phyloP scores from a whole-genome alignment of 1,140 invertebrate genomes.

The Drosophila bocqueti region DNA sequence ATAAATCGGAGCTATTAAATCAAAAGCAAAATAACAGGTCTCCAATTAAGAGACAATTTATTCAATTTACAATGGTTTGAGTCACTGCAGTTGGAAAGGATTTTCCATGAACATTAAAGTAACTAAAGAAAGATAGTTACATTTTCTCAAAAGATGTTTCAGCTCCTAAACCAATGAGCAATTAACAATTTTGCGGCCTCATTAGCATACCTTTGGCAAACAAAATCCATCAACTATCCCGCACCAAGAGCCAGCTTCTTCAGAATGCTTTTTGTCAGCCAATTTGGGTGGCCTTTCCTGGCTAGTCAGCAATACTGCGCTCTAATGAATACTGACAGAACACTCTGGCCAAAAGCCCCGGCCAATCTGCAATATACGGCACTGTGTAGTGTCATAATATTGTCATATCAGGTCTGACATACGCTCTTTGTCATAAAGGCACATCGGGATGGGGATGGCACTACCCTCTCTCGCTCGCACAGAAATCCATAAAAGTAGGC shows the following conservation, averaged over 20 bases:
- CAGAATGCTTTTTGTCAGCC: constrained; percentile 41
- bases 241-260: neutral
- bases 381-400: constrained; percentile 45
- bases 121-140: neutral
- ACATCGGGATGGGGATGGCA: constrained; percentile 6
- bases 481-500: constrained; percentile 63
- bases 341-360: constrained; percentile 17
- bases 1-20: neutral
- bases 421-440: constrained; percentile 51
- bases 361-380: constrained; percentile 21
- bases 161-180: too few species aligned
- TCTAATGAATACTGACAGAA: constrained; percentile 29
- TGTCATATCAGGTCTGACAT: constrained; percentile 58
- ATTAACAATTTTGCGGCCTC: neutral
- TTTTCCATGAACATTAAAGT: neutral
- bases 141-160: neutral
- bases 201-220: neutral
- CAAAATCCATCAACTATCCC: neutral
- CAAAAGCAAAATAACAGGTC: neutral
- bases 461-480: constrained; percentile 38
- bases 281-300: constrained; percentile 1
- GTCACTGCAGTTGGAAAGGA: too few species aligned
- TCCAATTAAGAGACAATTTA: constrained; percentile 3
- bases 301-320: constrained; percentile 31
- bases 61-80: neutral